These are phyloP conservation scores for Grus americana DNA, from an alignment of 2,113 vertebrate genomes.

Conservation along the genomic window DNA sequence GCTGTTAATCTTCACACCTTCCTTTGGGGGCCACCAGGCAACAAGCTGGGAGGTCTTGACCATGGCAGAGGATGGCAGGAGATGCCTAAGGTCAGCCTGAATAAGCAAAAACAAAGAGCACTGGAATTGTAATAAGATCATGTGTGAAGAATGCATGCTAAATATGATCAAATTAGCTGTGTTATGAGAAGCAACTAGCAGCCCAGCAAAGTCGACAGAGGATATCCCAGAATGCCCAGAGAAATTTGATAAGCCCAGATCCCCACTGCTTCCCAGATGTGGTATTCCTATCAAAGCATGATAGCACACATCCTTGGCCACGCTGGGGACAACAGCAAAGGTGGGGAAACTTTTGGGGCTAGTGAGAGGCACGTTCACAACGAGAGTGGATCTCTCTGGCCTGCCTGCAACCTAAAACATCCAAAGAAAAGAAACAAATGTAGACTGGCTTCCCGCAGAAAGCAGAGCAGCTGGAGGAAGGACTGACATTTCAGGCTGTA, in stretches of 20 bases:
- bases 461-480: background rate
- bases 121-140: constrained; percentile 61
- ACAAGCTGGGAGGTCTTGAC: constrained; percentile 74
- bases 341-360: background rate
- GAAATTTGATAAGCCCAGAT: background rate
- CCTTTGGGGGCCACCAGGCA: constrained; percentile 67
- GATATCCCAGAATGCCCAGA: background rate
- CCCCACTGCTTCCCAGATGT: background rate
- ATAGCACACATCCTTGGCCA: background rate
- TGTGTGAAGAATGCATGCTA: constrained; percentile 53
- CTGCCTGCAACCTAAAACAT: background rate
- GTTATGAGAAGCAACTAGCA: background rate
- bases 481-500: background rate
- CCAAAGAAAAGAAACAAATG: background rate
- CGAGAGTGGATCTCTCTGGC: background rate
- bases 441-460: background rate
- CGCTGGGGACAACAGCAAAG: background rate
- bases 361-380: rapidly evolving
- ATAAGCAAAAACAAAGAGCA: constrained; percentile 46
- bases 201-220: background rate
- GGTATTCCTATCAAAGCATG: background rate
- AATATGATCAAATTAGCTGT: constrained; percentile 17
- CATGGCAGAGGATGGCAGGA: constrained; percentile 71
- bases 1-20: constrained; percentile 78
- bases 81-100: constrained; percentile 61